Conservation (phyloP, 2,113 vertebrate species). For the Thunnus maccoyii region DNA sequence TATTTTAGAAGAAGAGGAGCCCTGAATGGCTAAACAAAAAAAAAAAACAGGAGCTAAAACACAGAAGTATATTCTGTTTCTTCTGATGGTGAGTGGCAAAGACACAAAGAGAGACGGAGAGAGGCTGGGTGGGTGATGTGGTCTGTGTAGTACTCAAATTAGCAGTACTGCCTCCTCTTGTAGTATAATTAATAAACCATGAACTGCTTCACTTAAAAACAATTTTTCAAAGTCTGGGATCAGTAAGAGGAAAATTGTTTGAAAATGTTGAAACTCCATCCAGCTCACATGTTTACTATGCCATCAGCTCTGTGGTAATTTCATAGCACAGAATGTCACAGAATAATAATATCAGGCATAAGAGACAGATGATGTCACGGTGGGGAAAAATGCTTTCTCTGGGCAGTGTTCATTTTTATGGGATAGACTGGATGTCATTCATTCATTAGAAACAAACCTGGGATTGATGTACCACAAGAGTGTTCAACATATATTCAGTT, state of each 20-base stretch:
- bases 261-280: slow-evolving; percentile 17
- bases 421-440: background rate
- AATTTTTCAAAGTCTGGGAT: slow-evolving; percentile 9
- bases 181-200: slow-evolving; percentile 48
- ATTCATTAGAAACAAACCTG: background rate
- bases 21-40: slow-evolving; percentile 41
- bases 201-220: slow-evolving; percentile 14
- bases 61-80: slow-evolving; percentile 43
- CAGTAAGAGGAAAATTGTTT: background rate
- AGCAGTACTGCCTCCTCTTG: slow-evolving; percentile 9
- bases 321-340: background rate
- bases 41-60: slow-evolving; percentile 52
- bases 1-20: slow-evolving; percentile 65
- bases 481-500: background rate
- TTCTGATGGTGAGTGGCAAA: slow-evolving; percentile 22
- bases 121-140: slow-evolving; percentile 9
- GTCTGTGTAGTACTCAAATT: slow-evolving; percentile 7
- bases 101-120: background rate
- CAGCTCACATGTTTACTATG: slow-evolving; percentile 1
- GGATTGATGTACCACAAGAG: background rate
- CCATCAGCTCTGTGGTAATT: too few species aligned
- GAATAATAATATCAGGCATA: background rate
- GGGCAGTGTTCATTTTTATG: background rate
- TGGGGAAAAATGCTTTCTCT: slow-evolving; percentile 10
- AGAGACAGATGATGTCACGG: background rate